phyloP scores from a whole-genome alignment of 2,888 invertebrate species.

The Volucella zonaria region DNA sequence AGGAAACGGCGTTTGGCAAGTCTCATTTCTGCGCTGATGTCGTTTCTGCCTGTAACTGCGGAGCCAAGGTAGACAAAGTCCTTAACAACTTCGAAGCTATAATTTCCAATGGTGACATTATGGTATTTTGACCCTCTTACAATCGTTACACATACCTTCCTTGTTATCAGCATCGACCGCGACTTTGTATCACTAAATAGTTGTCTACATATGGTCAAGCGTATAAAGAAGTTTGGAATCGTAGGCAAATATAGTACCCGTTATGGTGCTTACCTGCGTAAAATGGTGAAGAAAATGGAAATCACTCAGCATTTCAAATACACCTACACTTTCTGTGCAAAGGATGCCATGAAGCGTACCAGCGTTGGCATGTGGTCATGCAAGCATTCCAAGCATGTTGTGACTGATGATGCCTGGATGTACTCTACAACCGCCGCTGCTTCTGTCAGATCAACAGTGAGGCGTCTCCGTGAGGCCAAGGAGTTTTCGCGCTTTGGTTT shows the following conservation, averaged over 20 bases:
- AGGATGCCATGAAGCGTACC: slow-evolving; percentile 99
- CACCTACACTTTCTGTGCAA: slow-evolving; percentile 99
- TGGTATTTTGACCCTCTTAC: too few relatives aligned
- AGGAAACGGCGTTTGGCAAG: too few relatives aligned
- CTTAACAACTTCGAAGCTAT: too few relatives aligned
- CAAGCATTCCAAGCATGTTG: slow-evolving; percentile 96
- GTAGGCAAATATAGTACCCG: slow-evolving; percentile 99
- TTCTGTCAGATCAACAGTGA: slow-evolving; percentile 97
- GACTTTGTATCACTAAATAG: slow-evolving; percentile 78
- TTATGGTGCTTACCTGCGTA: slow-evolving; percentile 99
- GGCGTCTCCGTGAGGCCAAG: slow-evolving; percentile 94
- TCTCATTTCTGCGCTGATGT: too few relatives aligned
- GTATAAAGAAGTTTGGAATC: slow-evolving; percentile 99
- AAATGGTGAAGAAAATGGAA: slow-evolving; percentile 99
- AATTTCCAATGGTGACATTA: too few relatives aligned
- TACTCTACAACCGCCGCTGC: slow-evolving; percentile 99
- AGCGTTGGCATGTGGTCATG: slow-evolving; percentile 99
- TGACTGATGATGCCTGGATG: slow-evolving; percentile 99
- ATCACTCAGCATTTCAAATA: slow-evolving; percentile 99
- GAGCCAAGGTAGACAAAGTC: too few relatives aligned
- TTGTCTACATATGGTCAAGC: too few relatives aligned
- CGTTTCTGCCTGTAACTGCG: too few relatives aligned
- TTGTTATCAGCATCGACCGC: too few relatives aligned
- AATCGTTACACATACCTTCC: too few relatives aligned
- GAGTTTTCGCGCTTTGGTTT: slow-evolving; percentile 74